Evolutionary conservation across 2,797 vertebrate genomes (phyloP).

Genomic region (Xerus rutilus): DNA sequence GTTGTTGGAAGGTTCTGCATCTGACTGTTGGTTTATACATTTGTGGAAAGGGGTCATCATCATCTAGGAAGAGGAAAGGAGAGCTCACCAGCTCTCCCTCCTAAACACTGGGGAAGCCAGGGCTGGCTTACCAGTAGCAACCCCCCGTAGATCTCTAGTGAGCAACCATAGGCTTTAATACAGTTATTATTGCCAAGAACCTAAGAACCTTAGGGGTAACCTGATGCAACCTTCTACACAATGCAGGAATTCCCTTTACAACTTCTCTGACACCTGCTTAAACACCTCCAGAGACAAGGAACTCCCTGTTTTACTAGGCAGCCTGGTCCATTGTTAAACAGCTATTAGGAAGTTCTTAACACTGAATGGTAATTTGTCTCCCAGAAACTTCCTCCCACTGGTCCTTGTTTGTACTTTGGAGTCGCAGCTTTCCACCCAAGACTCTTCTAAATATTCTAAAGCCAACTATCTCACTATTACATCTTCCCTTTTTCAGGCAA

Average conservation of each 20-base stretch:
- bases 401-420: background rate
- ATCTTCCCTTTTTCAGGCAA: background rate
- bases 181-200: too few relatives aligned
- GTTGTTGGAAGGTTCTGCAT: background rate
- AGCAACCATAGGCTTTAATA: background rate
- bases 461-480: background rate
- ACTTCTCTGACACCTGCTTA: background rate
- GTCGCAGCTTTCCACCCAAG: slow-evolving; percentile 16
- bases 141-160: background rate
- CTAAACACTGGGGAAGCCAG: background rate
- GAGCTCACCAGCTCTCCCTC: background rate
- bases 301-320: background rate
- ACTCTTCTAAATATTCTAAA: slow-evolving; percentile 41
- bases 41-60: background rate
- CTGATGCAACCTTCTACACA: background rate
- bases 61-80: background rate
- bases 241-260: background rate
- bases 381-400: background rate
- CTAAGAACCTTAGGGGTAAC: background rate
- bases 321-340: background rate
- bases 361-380: background rate
- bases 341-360: slow-evolving; percentile 17
- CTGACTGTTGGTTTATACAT: background rate
- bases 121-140: background rate
- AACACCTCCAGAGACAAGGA: background rate